phyloP scores from a whole-genome alignment of 2,888 invertebrate genomes.

The Philereme vetulata region DNA sequence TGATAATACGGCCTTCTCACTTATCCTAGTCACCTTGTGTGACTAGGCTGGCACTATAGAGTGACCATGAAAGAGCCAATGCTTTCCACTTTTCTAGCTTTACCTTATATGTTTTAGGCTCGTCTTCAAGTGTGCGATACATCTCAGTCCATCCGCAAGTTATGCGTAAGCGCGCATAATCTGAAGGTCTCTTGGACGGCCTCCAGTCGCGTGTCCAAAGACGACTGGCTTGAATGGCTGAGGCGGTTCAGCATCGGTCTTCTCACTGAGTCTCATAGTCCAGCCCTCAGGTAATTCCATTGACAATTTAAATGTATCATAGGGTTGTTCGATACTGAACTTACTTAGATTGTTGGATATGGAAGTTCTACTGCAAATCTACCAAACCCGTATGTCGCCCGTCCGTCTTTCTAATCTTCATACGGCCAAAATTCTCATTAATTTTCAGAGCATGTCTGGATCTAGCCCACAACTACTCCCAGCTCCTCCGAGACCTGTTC shows the following conservation, averaged over 20 bases:
- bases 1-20: background rate
- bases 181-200: slow-evolving; percentile 97
- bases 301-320: background rate
- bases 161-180: slow-evolving; percentile 92
- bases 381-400: too few relatives aligned
- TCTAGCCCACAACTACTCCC: slow-evolving; percentile 96
- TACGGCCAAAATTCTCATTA: background rate
- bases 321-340: too few relatives aligned
- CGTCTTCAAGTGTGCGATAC: slow-evolving; percentile 82
- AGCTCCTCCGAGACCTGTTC: slow-evolving; percentile 97
- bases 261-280: slow-evolving; percentile 97
- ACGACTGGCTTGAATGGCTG: slow-evolving; percentile 99
- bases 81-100: too few relatives aligned
- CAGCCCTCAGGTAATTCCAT: slow-evolving; percentile 87
- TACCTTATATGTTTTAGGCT: slow-evolving; percentile 49
- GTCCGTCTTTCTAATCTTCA: too few relatives aligned
- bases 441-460: slow-evolving; percentile 91
- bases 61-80: too few relatives aligned
- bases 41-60: too few relatives aligned
- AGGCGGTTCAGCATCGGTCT: slow-evolving; percentile 95
- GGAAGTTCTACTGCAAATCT: too few relatives aligned
- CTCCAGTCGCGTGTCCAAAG: slow-evolving; percentile 95
- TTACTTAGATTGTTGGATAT: too few relatives aligned
- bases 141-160: slow-evolving; percentile 89
- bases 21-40: background rate